Percentiles rank a stretch among this genome's conserved stretches.
These are phyloP conservation scores for Euproctis similis DNA, from an alignment of 2,888 invertebrate species.

Conservation along the genomic window DNA sequence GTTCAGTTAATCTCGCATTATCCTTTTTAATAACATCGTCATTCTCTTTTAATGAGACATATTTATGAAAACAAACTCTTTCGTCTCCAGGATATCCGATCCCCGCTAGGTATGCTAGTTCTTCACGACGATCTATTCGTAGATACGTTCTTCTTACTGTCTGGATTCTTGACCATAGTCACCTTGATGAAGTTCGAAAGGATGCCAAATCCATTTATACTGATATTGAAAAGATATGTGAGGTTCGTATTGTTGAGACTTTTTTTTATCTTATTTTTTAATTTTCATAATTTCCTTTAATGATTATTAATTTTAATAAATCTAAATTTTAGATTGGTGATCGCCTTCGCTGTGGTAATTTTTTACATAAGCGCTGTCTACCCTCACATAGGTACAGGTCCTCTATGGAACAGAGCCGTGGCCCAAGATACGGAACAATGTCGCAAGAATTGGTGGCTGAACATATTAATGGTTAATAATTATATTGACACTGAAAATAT, in stretches of 20 bases:
- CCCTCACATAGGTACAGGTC: slow-evolving; percentile 75
- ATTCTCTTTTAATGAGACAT: too few relatives aligned
- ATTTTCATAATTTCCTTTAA: too few relatives aligned
- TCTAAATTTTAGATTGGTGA: slow-evolving; percentile 62
- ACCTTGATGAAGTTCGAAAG: slow-evolving; percentile 47
- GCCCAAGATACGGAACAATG: slow-evolving; percentile 69
- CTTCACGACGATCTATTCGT: slow-evolving; percentile 79
- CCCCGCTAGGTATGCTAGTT: slow-evolving; percentile 48
- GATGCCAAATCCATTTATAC: slow-evolving; percentile 56
- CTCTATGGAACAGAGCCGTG: slow-evolving; percentile 73
- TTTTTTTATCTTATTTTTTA: neutral
- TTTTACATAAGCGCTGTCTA: slow-evolving; percentile 74
- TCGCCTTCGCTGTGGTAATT: slow-evolving; percentile 72
- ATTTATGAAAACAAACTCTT: too few relatives aligned
- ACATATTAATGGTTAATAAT: slow-evolving; percentile 77
- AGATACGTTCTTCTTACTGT: slow-evolving; percentile 78
- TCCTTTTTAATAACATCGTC: too few relatives aligned
- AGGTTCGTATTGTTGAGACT: slow-evolving; percentile 53
- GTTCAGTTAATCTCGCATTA: too few relatives aligned
- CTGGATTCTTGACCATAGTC: slow-evolving; percentile 75
- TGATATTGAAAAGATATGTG: slow-evolving; percentile 77
- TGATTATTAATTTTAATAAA: too few relatives aligned
- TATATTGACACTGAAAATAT: slow-evolving; percentile 74
- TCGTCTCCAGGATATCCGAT: slow-evolving; percentile 31
- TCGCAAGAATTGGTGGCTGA: slow-evolving; percentile 78